A percentile compares a stretch with the other conserved stretches of the same genome.
Conservation (phyloP, 2,797 vertebrate genomes). For the Eulemur coronatus region DNA sequence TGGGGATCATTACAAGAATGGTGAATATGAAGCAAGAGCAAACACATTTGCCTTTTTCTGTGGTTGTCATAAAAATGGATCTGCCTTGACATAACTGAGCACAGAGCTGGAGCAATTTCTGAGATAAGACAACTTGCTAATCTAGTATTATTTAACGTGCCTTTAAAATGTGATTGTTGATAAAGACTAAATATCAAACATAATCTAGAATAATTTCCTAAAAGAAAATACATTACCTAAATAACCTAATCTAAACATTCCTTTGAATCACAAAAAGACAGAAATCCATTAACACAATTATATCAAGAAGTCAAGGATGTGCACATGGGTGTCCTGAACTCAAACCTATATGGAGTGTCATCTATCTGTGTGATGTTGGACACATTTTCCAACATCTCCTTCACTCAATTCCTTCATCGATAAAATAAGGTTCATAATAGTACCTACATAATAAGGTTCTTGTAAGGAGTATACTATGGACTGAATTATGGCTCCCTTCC, state of each 20-base stretch:
- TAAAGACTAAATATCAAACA: neutral
- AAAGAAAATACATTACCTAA: neutral
- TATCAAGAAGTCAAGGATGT: neutral
- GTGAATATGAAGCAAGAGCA: neutral
- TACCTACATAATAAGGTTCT: neutral
- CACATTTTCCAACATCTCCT: neutral
- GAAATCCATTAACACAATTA: neutral
- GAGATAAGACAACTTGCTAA: neutral
- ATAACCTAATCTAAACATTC: neutral
- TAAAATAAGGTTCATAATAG: neutral
- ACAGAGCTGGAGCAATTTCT: neutral
- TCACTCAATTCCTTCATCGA: neutral
- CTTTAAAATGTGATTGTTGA: neutral
- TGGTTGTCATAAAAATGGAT: neutral
- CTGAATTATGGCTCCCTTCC: neutral
- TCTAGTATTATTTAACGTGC: neutral
- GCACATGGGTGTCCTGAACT: neutral
- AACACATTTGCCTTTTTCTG: neutral
- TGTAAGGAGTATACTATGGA: neutral
- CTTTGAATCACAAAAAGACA: neutral
- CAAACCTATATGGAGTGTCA: neutral
- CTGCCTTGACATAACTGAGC: neutral
- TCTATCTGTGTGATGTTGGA: neutral
- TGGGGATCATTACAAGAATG: neutral
- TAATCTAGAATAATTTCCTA: neutral